A percentile compares a stretch with the other conserved stretches of the same genome.
phyloP scores from a whole-genome alignment of 1,140 invertebrate genomes.

The Thaumetopoea pityocampa region DNA sequence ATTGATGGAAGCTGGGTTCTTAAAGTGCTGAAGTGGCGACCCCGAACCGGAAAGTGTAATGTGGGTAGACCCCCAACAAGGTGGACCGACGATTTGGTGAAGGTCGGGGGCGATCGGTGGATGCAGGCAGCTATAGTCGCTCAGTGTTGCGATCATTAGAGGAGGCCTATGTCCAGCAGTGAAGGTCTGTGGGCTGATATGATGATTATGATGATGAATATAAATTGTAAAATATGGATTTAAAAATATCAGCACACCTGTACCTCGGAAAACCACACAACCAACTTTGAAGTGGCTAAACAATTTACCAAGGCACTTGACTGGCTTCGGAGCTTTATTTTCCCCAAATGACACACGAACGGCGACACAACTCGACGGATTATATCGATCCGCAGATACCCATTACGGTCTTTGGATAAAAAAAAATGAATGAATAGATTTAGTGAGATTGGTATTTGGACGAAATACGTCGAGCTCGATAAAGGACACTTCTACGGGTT shows the following conservation, averaged over 20 bases:
- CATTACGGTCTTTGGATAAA: slow-evolving; percentile 19
- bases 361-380: slow-evolving; percentile 25
- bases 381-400: slow-evolving; percentile 10
- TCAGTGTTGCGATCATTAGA: too few species aligned
- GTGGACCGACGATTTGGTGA: too few species aligned
- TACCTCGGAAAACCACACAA: slow-evolving; percentile 26
- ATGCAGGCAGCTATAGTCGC: too few species aligned
- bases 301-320: slow-evolving; percentile 61
- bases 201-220: too few species aligned
- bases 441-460: slow-evolving; percentile 20
- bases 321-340: slow-evolving; percentile 48
- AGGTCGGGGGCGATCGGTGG: too few species aligned
- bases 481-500: slow-evolving; percentile 12
- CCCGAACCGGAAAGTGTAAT: too few species aligned
- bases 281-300: slow-evolving; percentile 60
- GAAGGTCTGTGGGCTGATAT: too few species aligned
- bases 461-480: background rate
- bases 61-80: too few species aligned
- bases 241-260: slow-evolving; percentile 12
- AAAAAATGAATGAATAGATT: slow-evolving; percentile 16
- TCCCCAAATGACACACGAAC: slow-evolving; percentile 53
- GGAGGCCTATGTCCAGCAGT: too few species aligned
- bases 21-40: too few species aligned
- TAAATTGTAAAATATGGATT: too few species aligned
- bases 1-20: too few species aligned